Percentiles rank a stretch among this genome's conserved stretches.
Conservation (phyloP, 2,797 vertebrate genomes). For the Ctenopoma multispine region DNA sequence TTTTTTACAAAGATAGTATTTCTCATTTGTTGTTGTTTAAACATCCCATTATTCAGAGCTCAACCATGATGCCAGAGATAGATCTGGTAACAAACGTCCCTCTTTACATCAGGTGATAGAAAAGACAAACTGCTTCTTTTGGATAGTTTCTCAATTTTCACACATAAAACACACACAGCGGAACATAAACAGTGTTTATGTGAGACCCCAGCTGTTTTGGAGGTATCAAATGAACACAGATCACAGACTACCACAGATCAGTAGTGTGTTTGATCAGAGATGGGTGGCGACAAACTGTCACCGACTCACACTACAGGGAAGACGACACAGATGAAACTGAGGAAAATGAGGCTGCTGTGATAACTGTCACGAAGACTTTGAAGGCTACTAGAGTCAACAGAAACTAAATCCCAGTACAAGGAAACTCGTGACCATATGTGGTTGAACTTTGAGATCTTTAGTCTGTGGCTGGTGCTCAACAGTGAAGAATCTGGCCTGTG, state of each 20-base stretch:
- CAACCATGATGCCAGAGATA: constrained; percentile 2
- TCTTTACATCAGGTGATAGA: constrained; percentile 30
- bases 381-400: constrained; percentile 32
- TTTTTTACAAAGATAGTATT: constrained; percentile 4
- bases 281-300: constrained; percentile 37
- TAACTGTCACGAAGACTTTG: constrained; percentile 22
- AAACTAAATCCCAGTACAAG: constrained; percentile 56
- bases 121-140: constrained; percentile 41
- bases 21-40: constrained; percentile 24
- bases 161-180: constrained; percentile 50
- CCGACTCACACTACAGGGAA: constrained; percentile 22
- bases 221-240: constrained; percentile 60
- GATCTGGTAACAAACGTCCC: constrained; percentile 7
- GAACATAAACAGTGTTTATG: constrained; percentile 52
- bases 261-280: constrained; percentile 58
- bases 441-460: constrained; percentile 28
- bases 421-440: constrained; percentile 18
- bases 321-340: constrained; percentile 20
- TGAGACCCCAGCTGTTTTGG: constrained; percentile 16
- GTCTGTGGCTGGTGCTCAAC: constrained; percentile 41
- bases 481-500: constrained; percentile 53
- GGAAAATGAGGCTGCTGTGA: constrained; percentile 28
- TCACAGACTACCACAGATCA: constrained; percentile 43
- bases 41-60: constrained; percentile 31
- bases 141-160: constrained; percentile 66